Percentiles rank a stretch among this genome's conserved stretches.
phyloP scores from a whole-genome alignment of 2,888 invertebrate species.

The Xestia c-nigrum region DNA sequence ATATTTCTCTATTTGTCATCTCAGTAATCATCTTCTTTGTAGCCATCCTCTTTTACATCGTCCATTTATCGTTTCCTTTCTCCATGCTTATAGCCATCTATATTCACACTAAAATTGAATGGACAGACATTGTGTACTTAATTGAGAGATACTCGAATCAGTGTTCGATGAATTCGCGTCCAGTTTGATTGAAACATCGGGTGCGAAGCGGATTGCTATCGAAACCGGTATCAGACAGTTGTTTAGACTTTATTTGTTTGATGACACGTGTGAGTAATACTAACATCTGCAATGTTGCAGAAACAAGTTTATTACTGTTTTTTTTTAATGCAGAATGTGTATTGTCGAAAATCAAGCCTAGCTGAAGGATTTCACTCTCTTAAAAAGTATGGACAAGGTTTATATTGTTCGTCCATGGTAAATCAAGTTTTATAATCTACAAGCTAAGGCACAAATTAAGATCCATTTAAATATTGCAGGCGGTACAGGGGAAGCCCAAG shows the following conservation, averaged over 20 bases:
- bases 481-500: not conserved
- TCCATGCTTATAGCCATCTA: not conserved
- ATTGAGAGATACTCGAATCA: constrained; percentile 48
- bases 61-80: not conserved
- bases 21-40: not conserved
- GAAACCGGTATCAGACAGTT: constrained; percentile 45
- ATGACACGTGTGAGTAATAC: constrained; percentile 14
- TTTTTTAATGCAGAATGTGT: not conserved
- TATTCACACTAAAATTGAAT: not conserved
- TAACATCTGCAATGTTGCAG: not conserved
- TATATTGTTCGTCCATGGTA: not conserved
- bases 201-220: constrained; percentile 29
- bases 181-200: constrained; percentile 41
- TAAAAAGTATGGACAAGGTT: not conserved
- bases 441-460: not conserved
- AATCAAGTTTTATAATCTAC: not conserved
- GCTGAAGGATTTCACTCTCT: not conserved
- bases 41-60: not conserved
- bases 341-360: not conserved
- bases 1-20: not conserved
- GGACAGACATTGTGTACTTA: not conserved
- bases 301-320: not conserved
- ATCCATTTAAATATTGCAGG: not conserved
- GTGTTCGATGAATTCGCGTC: constrained; percentile 57
- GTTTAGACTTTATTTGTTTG: constrained; percentile 8